Evolutionary conservation across 2,113 vertebrate genomes (phyloP).

Genomic region (Paraplagusia blochii): DNA sequence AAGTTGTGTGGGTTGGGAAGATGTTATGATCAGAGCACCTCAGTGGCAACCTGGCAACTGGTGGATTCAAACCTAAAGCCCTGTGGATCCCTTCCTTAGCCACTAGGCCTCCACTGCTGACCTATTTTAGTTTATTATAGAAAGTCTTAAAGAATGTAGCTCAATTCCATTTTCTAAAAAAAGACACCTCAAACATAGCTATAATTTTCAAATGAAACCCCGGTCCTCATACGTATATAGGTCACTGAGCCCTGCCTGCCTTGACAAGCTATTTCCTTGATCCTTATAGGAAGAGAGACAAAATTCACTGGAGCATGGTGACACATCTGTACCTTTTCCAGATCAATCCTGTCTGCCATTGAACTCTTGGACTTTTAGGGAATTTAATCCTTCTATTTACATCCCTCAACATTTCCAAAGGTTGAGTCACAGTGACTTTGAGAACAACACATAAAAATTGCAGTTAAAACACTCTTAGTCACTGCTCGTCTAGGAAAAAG

Average conservation of each 20-base stretch:
- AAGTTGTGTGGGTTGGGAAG: no score
- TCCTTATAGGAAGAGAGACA: constrained; percentile 3
- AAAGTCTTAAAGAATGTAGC: not conserved
- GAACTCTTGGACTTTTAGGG: not conserved
- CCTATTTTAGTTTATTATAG: no score
- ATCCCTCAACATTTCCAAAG: not conserved
- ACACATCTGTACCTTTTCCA: constrained; percentile 29
- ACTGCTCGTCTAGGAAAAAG: constrained; percentile 1
- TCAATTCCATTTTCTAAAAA: not conserved
- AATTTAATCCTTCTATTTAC: not conserved
- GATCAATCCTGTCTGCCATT: not conserved
- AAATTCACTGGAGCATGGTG: not conserved
- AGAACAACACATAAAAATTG: not conserved
- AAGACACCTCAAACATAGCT: not conserved
- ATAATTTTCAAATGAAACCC: not conserved
- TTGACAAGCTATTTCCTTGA: constrained; percentile 6
- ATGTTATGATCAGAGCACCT: no score
- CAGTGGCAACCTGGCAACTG: no score
- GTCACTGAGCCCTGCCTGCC: not conserved
- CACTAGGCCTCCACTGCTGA: no score
- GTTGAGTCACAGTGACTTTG: not conserved
- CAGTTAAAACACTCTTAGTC: constrained; percentile 14
- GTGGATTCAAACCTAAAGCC: no score
- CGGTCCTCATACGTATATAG: not conserved
- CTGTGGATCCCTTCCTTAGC: no score